phyloP scores from a whole-genome alignment of 1,140 invertebrate genomes.

The Heliconius hewitsoni region DNA sequence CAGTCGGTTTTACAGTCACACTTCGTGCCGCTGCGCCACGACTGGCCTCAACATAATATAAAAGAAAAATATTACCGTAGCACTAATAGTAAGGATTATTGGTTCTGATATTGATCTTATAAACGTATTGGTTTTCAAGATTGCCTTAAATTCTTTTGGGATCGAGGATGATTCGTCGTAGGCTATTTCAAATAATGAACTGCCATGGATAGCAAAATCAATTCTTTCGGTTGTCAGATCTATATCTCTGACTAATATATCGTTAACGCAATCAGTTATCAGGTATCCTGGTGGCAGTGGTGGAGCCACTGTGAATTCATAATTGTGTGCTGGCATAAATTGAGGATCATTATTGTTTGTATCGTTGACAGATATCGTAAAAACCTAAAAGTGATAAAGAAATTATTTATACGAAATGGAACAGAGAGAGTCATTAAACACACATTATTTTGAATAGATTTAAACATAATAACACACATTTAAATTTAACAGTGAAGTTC shows the following conservation, averaged over 20 bases:
- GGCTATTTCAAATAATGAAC: conserved; percentile 59
- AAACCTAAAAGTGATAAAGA: conserved; percentile 46
- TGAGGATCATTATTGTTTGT: conserved; percentile 68
- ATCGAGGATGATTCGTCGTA: conserved; percentile 48
- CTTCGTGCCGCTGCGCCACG: too few relatives aligned
- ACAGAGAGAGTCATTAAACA: too few relatives aligned
- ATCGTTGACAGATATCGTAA: conserved; percentile 54
- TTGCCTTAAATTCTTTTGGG: conserved; percentile 60
- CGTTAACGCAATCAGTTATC: conserved; percentile 56
- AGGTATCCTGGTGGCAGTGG: conserved; percentile 62
- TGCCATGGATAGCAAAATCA: conserved; percentile 59
- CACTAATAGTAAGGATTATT: conserved; percentile 56
- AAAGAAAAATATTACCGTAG: conserved; percentile 57
- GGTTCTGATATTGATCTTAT: conserved; percentile 60
- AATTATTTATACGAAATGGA: background rate
- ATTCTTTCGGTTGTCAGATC: conserved; percentile 67
- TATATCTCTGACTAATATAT: conserved; percentile 62
- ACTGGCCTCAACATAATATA: background rate
- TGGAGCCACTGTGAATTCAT: conserved; percentile 53
- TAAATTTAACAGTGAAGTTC: too few relatives aligned
- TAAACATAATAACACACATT: too few relatives aligned
- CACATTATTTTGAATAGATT: too few relatives aligned
- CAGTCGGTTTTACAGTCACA: too few relatives aligned
- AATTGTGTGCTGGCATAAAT: conserved; percentile 51
- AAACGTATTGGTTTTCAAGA: conserved; percentile 56